A percentile compares a stretch with the other conserved stretches of the same genome.
phyloP scores from a whole-genome alignment of 2,113 vertebrate species.

The Cheilinus undulatus region DNA sequence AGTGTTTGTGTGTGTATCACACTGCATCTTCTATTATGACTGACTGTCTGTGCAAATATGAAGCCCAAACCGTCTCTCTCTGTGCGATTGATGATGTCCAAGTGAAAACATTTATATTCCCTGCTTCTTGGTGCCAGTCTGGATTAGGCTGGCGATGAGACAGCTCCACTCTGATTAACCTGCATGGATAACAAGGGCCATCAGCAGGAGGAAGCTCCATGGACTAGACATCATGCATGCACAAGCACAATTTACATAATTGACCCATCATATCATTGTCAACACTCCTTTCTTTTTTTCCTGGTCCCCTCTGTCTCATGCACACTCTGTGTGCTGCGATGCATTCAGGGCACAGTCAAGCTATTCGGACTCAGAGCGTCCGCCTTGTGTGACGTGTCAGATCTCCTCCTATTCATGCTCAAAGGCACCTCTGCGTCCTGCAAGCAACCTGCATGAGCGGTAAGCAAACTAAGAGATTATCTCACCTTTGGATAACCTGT shows the following conservation, averaged over 20 bases:
- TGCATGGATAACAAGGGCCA: constrained; percentile 37
- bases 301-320: background rate
- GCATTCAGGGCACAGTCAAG: constrained; percentile 36
- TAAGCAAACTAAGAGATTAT: constrained; percentile 51
- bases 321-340: constrained; percentile 27
- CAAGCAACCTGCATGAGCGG: constrained; percentile 11
- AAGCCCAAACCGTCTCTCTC: constrained; percentile 16
- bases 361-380: constrained; percentile 58
- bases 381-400: constrained; percentile 37
- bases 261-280: constrained; percentile 59
- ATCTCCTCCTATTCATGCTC: constrained; percentile 21
- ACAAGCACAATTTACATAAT: constrained; percentile 40
- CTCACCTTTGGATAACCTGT: constrained; percentile 8
- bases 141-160: constrained; percentile 68
- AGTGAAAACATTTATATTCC: constrained; percentile 76
- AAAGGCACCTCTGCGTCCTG: constrained; percentile 48
- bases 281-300: constrained; percentile 10
- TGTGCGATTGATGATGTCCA: constrained; percentile 60
- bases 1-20: constrained; percentile 19
- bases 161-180: constrained; percentile 74
- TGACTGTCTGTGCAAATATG: constrained; percentile 14
- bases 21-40: constrained; percentile 56
- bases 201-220: constrained; percentile 24
- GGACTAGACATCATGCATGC: constrained; percentile 14
- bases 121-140: constrained; percentile 67